Base-by-base conservation (phyloP, 2,797 vertebrate genomes). In the Siniperca obscura region DNA sequence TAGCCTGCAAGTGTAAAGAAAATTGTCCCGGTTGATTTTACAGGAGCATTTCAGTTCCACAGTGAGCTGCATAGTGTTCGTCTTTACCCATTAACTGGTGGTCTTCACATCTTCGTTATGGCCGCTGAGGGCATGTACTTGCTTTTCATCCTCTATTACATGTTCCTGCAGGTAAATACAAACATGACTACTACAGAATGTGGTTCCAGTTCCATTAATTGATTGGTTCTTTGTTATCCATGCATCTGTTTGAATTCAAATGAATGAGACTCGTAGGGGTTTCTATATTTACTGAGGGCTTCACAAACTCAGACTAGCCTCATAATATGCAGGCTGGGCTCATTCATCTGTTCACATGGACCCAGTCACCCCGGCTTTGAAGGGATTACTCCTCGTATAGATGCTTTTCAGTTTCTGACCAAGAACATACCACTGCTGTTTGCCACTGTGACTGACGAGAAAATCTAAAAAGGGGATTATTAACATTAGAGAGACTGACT, bases 91-190 rank as follows among this genome's bases (percentile, higher is more conserved):
- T 96, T 97, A 69, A 95, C 95, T 0, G 92, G 93, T 2, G 95
- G 95, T 5, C 94, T 98, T 69, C 90, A 96, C 83, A 83, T 97
- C 87, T 97, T 98, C 7, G 95, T 98, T 27, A 90, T 97, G 83
- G 95, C 94, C 3, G 96, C 96, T 42, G 97, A 98, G 93, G 86
- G 96, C 2, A 69, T 96, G 79, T 98, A 97, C 91, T 92, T 98
- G 90, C 90, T 98, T 76, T 98, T 98, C 56, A 94, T 98, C 81
- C 78, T 97, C 75, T 97, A 98, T 91, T 98, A 98, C 91, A 98
- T 98, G 97, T 92, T 92, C 69, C 78, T 94, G 5, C 97, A 99
- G 97, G 98, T 98, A 91, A 94, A 92, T n/a, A 7, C 30, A 10
- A 30, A 67, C 38, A 19, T n/a, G 4, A 17, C 0, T 42, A 4